Base-by-base conservation (phyloP, 2,888 invertebrate genomes). In the Nemoura dubitans region DNA sequence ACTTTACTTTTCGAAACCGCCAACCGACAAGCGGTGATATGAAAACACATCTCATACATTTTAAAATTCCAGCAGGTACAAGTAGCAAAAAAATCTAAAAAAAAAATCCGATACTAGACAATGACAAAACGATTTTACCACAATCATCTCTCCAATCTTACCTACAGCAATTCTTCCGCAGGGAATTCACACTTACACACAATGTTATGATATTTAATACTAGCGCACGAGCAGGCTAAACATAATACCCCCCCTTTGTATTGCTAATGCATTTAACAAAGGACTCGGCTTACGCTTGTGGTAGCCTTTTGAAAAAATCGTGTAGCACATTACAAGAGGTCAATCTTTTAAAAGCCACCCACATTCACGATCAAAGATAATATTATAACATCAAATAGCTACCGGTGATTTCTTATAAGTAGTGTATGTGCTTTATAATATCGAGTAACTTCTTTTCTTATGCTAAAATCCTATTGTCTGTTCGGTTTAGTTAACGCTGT, bases 281-380 rank as follows among this genome's bases (percentile, higher is more conserved):
- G 59, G 59, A 59, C 10, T 59, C 16, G 14, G 14, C 59, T 59
- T 59, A 21, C 59, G 16, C 21, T 10, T 59, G 21, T 21, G 59
- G 59, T 21, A 59, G 59, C 59, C 59, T 59, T 59, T 59, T 59
- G 59, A 59, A 59, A 59, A 59, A 59, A 59, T 59, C 59, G 59
- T 59, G 59, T 59, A 59, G 59, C 59, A 59, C 59, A 59, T 59
- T 59, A 59, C 25, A 78, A 21, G 78, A 78, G 78, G 78, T 78
- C 78, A 78, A 78, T 78, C 78, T 28, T 26, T 78, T 78, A 27
- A 28, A 78, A 78, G 78, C 78, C 78, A 78, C 78, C 78, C 78
- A 78, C 78, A 78, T 78, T 59, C 78, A 28, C 78, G 78, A 78
- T 78, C 78, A 27, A 26, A 78, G 78, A 78, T 78, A 78, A 28